These are phyloP conservation scores for Buteo buteo DNA, from an alignment of 2,113 vertebrate species.

Conservation along the genomic window DNA sequence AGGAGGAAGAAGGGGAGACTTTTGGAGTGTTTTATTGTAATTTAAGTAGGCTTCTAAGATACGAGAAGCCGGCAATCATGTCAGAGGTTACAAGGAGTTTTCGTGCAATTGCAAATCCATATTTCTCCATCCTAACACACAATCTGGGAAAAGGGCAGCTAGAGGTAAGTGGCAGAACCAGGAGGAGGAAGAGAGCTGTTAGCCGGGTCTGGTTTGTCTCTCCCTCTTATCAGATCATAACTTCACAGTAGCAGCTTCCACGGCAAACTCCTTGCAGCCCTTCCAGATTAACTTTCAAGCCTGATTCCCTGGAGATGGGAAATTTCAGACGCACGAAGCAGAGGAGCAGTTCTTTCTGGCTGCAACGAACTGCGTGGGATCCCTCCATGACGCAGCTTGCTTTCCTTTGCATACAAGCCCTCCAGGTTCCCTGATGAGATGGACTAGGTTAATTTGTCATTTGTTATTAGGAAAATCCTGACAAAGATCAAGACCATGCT, in stretches of 20 bases:
- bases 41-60: conserved; percentile 24
- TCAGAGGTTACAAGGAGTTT: conserved; percentile 15
- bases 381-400: not conserved
- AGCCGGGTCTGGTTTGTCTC: conserved; percentile 10
- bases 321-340: not conserved
- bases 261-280: not conserved
- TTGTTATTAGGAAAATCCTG: not conserved
- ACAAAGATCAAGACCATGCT: not conserved
- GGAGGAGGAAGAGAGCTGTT: conserved; percentile 14
- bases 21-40: conserved; percentile 8
- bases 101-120: not conserved
- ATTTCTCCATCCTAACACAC: not conserved
- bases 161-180: not conserved
- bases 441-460: not conserved
- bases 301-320: not conserved
- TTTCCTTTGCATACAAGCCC: not conserved
- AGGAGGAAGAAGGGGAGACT: not conserved
- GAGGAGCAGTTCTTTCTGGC: not conserved
- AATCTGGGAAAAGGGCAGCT: not conserved
- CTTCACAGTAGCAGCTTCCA: conserved; percentile 4
- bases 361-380: not conserved
- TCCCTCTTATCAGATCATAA: conserved; percentile 10
- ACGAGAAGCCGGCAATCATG: not conserved
- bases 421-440: rapidly evolving
- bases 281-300: not conserved